A percentile compares a stretch with the other conserved stretches of the same genome.
Evolutionary conservation across 35 echinoderm and acorn worm species (phyloP).

Genomic region (Lytechinus pictus): DNA sequence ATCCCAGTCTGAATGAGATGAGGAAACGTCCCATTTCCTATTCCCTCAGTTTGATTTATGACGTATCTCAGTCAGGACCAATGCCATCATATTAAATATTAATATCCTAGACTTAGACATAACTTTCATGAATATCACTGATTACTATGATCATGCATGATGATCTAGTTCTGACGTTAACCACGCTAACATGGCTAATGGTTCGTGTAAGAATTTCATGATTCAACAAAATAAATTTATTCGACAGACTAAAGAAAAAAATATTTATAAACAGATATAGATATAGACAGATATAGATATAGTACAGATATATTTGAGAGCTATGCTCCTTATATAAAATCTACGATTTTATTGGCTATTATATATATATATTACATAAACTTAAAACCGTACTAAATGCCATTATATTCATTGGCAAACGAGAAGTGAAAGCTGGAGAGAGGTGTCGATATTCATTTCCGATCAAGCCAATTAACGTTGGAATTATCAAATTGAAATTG

Average conservation of each 20-base stretch:
- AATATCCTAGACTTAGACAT: background rate
- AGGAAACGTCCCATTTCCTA: background rate
- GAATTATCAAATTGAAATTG: background rate
- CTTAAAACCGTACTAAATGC: too few relatives aligned
- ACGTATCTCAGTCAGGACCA: background rate
- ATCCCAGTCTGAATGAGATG: background rate
- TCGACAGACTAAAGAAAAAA: too few relatives aligned
- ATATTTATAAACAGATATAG: too few relatives aligned
- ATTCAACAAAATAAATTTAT: too few relatives aligned
- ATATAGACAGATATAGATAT: too few relatives aligned
- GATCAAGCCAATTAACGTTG: background rate
- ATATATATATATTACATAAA: too few relatives aligned
- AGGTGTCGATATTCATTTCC: background rate
- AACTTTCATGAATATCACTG: background rate
- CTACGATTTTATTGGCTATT: too few relatives aligned
- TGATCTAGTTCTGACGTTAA: background rate
- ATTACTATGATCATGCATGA: too few relatives aligned
- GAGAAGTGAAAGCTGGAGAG: background rate
- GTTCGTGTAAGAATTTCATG: too few relatives aligned
- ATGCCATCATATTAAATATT: background rate
- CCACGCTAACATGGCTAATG: background rate
- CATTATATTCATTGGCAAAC: too few relatives aligned
- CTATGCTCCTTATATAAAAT: too few relatives aligned
- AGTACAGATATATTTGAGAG: too few relatives aligned
- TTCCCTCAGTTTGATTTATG: background rate